phyloP scores from a whole-genome alignment of 1,140 invertebrate genomes.

The Danaus melanippus region DNA sequence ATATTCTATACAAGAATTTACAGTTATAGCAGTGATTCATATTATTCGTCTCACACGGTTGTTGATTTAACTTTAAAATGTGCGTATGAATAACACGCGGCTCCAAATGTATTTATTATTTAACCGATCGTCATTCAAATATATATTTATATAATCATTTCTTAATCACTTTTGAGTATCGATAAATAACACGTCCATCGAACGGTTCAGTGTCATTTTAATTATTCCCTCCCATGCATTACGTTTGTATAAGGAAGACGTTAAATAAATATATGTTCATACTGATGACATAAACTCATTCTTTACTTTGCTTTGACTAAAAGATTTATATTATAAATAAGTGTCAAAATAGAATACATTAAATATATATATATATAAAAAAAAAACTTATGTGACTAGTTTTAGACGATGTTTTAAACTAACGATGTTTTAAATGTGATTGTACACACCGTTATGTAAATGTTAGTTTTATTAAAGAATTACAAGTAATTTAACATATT shows the following conservation, averaged over 20 bases:
- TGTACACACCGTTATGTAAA: constrained; percentile 18
- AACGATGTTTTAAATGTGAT: constrained; percentile 19
- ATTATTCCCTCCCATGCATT: constrained; percentile 8
- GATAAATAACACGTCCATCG: constrained; percentile 11
- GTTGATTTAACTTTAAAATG: constrained; percentile 6
- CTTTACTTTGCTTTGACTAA: constrained; percentile 1
- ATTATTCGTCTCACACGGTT: too few species aligned
- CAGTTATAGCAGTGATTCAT: too few species aligned
- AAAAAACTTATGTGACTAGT: constrained; percentile 26
- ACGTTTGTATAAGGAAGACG: constrained; percentile 15
- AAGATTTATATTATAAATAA: constrained; percentile 13
- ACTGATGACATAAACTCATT: constrained; percentile 12
- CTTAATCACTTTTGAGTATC: constrained; percentile 10
- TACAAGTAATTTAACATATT: constrained; percentile 28
- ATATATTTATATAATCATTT: constrained; percentile 5
- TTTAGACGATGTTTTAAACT: constrained; percentile 19
- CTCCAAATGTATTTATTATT: constrained; percentile 7
- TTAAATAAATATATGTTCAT: constrained; percentile 14
- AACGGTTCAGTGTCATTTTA: constrained; percentile 14
- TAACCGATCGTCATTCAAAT: constrained; percentile 4
- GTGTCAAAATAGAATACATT: constrained; percentile 9
- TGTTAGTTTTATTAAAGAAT: constrained; percentile 17
- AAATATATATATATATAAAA: constrained; percentile 13
- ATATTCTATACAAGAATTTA: constrained; percentile 1
- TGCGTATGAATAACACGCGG: constrained; percentile 13